Evolutionary conservation across 2,113 vertebrate species (phyloP).

Genomic region (Anser brachyrhynchus): DNA sequence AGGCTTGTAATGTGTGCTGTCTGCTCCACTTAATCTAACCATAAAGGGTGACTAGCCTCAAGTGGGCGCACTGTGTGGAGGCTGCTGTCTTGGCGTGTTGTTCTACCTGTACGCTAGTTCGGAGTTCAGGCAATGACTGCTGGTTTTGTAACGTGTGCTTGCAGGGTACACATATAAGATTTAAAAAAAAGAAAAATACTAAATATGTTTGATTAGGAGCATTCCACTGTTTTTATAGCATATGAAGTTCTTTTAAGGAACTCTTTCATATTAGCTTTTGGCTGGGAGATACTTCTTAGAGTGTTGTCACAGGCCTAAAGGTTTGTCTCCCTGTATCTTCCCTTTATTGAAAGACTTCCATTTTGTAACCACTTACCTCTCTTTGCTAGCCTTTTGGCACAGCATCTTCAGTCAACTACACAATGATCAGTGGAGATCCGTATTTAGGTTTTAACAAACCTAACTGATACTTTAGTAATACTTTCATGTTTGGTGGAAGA

Average conservation of each 20-base stretch:
- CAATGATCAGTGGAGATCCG: neutral
- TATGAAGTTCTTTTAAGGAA: neutral
- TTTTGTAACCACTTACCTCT: fast-evolving
- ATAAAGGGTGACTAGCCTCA: neutral
- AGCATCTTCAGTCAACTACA: neutral
- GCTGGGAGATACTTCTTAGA: neutral
- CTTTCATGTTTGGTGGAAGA: neutral
- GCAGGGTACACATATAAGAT: neutral
- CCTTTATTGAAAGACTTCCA: neutral
- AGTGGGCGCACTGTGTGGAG: neutral
- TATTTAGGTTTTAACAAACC: neutral
- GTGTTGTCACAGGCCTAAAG: neutral
- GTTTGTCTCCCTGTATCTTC: neutral
- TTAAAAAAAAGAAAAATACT: neutral
- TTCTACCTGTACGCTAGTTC: too few relatives aligned
- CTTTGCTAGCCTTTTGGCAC: neutral
- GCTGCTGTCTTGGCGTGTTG: neutral
- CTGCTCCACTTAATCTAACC: too few relatives aligned
- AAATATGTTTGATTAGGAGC: neutral
- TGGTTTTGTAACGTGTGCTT: neutral
- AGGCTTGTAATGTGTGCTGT: neutral
- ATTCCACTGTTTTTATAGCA: neutral
- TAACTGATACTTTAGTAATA: neutral
- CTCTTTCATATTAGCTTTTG: neutral
- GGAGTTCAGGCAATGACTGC: neutral